These are phyloP conservation scores for Cichladusa arquata DNA, from an alignment of 2,113 vertebrate genomes.

Conservation along the genomic window DNA sequence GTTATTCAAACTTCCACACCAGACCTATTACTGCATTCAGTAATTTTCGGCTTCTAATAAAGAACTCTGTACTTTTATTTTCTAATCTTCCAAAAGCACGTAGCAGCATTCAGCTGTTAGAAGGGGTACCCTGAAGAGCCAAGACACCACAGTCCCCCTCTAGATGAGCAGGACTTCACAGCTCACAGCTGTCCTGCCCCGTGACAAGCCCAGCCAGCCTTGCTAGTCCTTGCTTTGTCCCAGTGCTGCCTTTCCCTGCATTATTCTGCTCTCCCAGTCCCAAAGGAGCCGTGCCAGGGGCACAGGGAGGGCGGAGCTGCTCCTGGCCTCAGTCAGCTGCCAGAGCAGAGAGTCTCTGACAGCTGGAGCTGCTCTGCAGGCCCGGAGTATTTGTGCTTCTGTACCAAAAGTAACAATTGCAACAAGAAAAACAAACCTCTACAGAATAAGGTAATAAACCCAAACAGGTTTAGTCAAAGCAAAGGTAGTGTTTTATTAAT, in stretches of 20 bases:
- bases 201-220: not conserved
- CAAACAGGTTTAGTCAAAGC: not conserved
- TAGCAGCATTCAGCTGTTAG: not conserved
- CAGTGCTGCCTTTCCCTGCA: fast-evolving
- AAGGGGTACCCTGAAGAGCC: not conserved
- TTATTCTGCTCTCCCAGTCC: not conserved
- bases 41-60: not conserved
- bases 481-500: not conserved
- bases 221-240: not conserved
- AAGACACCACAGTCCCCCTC: not conserved
- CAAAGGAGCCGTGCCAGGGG: fast-evolving
- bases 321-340: not conserved
- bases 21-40: not conserved
- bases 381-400: not conserved
- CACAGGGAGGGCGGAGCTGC: not conserved
- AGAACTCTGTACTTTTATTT: not conserved
- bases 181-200: not conserved
- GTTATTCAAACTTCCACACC: not conserved
- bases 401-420: conserved; percentile 6
- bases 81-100: not conserved
- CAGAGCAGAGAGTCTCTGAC: not conserved
- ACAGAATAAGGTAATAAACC: not conserved
- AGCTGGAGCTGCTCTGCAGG: not conserved
- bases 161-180: not conserved
- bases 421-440: not conserved